Percentiles rank a stretch among this genome's conserved stretches.
These are phyloP conservation scores for Polyploca ridens DNA, from an alignment of 2,888 invertebrate genomes.

Conservation along the genomic window DNA sequence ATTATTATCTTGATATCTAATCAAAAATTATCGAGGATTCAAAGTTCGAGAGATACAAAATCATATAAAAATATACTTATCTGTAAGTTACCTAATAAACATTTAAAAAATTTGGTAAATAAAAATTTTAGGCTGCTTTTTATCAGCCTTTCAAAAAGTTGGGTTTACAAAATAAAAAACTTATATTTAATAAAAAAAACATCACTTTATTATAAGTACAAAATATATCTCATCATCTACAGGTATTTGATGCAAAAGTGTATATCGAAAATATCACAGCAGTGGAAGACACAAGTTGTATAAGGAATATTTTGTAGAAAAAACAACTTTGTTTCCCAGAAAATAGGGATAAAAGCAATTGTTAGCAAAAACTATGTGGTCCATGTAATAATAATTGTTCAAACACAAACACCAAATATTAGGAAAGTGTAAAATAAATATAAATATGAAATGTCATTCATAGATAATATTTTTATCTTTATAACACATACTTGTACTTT, in stretches of 20 bases:
- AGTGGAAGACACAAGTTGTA: slow-evolving; percentile 26
- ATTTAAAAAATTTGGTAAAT: no score
- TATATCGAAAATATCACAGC: slow-evolving; percentile 43
- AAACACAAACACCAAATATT: neutral
- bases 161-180: neutral
- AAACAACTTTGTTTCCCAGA: neutral
- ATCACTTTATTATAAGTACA: slow-evolving; percentile 10
- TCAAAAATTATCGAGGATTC: no score
- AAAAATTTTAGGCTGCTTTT: no score
- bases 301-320: no score
- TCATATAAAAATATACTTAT: no score
- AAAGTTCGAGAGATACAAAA: no score
- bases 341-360: neutral
- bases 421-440: no score
- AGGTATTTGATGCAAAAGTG: neutral
- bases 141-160: no score
- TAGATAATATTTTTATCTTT: neutral
- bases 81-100: no score
- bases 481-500: no score
- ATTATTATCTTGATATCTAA: no score
- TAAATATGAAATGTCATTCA: no score
- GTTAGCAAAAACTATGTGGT: neutral
- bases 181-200: neutral
- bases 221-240: neutral
- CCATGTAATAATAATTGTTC: neutral